These are phyloP conservation scores for Andricus curvator DNA, from an alignment of 2,888 invertebrate genomes.

Conservation along the genomic window DNA sequence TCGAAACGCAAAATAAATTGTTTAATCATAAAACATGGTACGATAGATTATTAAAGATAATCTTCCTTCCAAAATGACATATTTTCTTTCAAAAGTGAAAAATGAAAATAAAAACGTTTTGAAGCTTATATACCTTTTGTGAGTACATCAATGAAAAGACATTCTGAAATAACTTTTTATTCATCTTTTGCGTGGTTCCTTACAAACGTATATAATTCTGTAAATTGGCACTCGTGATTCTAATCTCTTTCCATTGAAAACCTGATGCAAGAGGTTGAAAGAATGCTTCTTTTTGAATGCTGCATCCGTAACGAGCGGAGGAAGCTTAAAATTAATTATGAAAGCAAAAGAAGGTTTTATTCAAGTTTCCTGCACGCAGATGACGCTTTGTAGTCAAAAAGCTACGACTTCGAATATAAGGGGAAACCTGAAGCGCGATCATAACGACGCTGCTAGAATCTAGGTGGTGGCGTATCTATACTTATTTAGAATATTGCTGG, in stretches of 20 bases:
- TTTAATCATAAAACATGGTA: background rate
- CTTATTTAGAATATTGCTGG: conserved; percentile 78
- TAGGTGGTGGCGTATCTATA: conserved; percentile 66
- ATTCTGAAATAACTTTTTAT: too few relatives aligned
- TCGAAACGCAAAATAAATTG: background rate
- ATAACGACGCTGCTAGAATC: conserved; percentile 44
- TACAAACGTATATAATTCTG: too few relatives aligned
- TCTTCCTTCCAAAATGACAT: background rate
- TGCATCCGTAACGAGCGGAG: conserved; percentile 38
- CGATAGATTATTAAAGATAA: background rate
- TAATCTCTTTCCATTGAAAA: background rate
- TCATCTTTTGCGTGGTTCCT: too few relatives aligned
- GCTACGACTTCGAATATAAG: conserved; percentile 45
- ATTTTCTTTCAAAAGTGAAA: too few relatives aligned
- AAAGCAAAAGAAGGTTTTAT: conserved; percentile 50
- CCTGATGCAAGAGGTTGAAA: background rate
- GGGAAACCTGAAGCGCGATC: conserved; percentile 39
- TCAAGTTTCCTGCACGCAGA: conserved; percentile 7
- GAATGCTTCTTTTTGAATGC: background rate
- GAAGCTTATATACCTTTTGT: too few relatives aligned
- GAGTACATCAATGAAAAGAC: too few relatives aligned
- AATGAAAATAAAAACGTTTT: too few relatives aligned
- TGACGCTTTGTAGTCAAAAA: conserved; percentile 33
- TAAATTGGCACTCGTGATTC: background rate
- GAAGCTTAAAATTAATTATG: conserved; percentile 54